These are phyloP conservation scores for Misgurnus anguillicaudatus DNA, from an alignment of 2,113 vertebrate species.

Conservation along the genomic window DNA sequence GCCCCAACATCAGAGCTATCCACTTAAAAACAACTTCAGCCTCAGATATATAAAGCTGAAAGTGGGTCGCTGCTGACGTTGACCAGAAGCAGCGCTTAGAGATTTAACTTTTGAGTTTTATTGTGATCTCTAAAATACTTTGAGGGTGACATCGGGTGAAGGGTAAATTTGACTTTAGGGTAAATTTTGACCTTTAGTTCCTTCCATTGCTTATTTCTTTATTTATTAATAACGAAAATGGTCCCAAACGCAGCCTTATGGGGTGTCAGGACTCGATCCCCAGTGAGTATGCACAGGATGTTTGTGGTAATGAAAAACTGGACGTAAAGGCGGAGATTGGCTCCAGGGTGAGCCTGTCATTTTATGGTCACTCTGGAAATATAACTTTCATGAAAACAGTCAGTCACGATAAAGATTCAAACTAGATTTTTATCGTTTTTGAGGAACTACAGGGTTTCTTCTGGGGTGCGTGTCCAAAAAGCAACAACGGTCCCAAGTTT, in stretches of 20 bases:
- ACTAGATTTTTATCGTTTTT: no score
- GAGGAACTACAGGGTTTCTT: no score
- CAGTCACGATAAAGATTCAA: background rate
- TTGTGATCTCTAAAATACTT: conserved; percentile 20
- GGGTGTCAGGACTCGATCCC: background rate
- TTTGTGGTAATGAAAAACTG: conserved; percentile 31
- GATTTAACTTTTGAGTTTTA: background rate
- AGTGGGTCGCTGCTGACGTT: conserved; percentile 37
- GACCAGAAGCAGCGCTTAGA: background rate
- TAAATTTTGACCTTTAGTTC: no score
- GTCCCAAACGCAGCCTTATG: conserved; percentile 9
- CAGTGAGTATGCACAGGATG: background rate
- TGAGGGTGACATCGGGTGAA: conserved; percentile 15
- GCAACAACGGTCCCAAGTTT: no score
- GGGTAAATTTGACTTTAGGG: background rate
- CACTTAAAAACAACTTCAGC: conserved; percentile 18
- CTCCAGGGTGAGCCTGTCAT: conserved; percentile 2
- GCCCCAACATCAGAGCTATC: conserved; percentile 37
- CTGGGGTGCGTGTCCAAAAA: no score
- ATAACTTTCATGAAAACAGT: background rate
- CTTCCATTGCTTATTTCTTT: background rate
- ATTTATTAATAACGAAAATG: conserved; percentile 7
- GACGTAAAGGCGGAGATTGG: background rate
- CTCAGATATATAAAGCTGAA: conserved; percentile 8
- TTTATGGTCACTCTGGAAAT: background rate